Percentiles rank a stretch among this genome's conserved stretches.
These are phyloP conservation scores for Zapus hudsonius DNA, from an alignment of 2,113 vertebrate genomes.

Conservation along the genomic window DNA sequence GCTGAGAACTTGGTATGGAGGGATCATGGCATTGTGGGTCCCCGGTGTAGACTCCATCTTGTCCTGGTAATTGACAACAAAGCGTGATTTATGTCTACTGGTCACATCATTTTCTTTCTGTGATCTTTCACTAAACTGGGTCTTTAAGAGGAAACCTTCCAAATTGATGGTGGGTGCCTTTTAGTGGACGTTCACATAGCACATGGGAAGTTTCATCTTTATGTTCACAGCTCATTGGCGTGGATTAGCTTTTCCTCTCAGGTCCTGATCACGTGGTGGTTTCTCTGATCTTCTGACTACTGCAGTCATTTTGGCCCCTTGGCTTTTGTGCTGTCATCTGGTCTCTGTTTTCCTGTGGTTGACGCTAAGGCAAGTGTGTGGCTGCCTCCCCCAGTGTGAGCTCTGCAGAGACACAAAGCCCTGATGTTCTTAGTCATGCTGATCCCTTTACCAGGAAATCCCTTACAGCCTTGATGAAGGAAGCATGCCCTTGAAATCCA, in stretches of 20 bases:
- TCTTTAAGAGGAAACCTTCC: no score
- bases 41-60: not conserved
- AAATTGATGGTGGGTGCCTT: not conserved
- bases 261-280: not conserved
- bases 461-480: not conserved
- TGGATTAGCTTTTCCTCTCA: slow-evolving; percentile 9
- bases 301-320: slow-evolving; percentile 5
- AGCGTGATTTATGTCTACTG: not conserved
- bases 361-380: not conserved
- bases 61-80: not conserved
- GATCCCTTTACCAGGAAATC: not conserved
- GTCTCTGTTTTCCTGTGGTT: not conserved
- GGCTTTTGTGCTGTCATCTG: not conserved
- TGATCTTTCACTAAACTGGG: no score
- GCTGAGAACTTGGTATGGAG: not conserved
- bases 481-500: not conserved
- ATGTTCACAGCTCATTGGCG: not conserved
- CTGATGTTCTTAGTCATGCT: not conserved
- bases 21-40: not conserved
- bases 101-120: not conserved
- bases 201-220: slow-evolving; percentile 1
- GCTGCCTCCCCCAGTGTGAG: not conserved
- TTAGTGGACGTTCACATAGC: not conserved
- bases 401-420: not conserved
- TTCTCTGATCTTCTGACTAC: not conserved